These are phyloP conservation scores for Amphiura filiformis DNA, from an alignment of 35 echinoderm and acorn worm genomes.

Conservation along the genomic window DNA sequence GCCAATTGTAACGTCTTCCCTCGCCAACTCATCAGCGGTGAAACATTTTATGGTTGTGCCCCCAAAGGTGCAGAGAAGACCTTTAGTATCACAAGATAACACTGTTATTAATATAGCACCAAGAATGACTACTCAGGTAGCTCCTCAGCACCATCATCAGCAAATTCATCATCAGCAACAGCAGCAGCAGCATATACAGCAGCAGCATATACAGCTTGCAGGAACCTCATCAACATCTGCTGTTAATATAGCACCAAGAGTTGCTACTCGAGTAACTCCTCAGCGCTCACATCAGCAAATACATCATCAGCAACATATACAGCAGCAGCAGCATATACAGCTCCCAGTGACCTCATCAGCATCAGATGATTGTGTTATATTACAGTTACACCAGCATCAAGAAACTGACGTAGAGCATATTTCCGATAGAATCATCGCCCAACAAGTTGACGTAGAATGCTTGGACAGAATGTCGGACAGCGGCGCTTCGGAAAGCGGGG, in stretches of 20 bases:
- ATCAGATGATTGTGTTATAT: neutral
- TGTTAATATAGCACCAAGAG: neutral
- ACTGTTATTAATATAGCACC: neutral
- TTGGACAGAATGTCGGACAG: conserved; percentile 3
- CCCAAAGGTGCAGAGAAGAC: neutral
- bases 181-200: neutral
- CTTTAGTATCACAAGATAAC: neutral
- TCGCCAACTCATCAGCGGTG: too few species aligned
- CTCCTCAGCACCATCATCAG: neutral
- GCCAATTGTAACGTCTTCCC: too few species aligned
- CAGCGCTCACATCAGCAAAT: too few species aligned
- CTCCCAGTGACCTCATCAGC: neutral
- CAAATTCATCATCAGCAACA: neutral
- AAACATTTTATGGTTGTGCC: too few species aligned
- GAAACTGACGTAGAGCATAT: neutral
- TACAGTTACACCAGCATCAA: neutral
- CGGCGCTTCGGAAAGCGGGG: neutral
- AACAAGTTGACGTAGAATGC: neutral
- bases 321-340: neutral
- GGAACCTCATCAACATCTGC: neutral
- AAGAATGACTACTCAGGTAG: neutral
- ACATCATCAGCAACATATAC: too few species aligned
- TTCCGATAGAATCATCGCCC: neutral
- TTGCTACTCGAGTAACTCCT: neutral
- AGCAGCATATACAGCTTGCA: neutral